Conservation (phyloP, 2,797 vertebrate genomes). For the Pangasius djambal region DNA sequence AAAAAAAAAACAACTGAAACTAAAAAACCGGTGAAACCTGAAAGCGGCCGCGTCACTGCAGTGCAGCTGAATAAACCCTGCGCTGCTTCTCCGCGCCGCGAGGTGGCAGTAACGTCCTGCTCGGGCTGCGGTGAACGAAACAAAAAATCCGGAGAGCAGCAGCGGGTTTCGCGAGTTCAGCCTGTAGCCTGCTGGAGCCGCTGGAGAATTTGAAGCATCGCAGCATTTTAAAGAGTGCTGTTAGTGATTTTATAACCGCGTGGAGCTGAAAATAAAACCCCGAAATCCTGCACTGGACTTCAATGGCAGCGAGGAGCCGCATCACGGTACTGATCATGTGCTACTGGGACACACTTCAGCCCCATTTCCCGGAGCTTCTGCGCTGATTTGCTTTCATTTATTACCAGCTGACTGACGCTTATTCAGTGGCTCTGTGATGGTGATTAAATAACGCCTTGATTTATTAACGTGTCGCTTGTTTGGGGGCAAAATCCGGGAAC, state of each 20-base stretch:
- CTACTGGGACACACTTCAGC: background rate
- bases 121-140: background rate
- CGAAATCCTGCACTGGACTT: conserved; percentile 24
- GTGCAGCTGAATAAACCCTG: background rate
- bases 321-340: conserved; percentile 36
- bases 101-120: background rate
- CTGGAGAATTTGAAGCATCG: background rate
- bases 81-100: background rate
- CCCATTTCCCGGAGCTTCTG: background rate
- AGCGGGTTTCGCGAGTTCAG: conserved; percentile 1
- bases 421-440: background rate
- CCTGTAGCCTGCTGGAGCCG: background rate
- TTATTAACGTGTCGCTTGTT: background rate
- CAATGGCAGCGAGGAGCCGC: conserved; percentile 49
- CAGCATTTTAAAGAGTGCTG: background rate
- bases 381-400: background rate
- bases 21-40: background rate
- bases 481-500: background rate
- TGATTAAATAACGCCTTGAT: background rate
- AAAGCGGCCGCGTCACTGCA: background rate
- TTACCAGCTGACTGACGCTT: background rate
- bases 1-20: no score
- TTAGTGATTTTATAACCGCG: background rate
- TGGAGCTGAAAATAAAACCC: background rate
- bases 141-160: background rate